Percentiles rank a stretch among this genome's conserved stretches.
Evolutionary conservation across 1,140 invertebrate genomes (phyloP).

Genomic region (Drosophila punjabiensis): DNA sequence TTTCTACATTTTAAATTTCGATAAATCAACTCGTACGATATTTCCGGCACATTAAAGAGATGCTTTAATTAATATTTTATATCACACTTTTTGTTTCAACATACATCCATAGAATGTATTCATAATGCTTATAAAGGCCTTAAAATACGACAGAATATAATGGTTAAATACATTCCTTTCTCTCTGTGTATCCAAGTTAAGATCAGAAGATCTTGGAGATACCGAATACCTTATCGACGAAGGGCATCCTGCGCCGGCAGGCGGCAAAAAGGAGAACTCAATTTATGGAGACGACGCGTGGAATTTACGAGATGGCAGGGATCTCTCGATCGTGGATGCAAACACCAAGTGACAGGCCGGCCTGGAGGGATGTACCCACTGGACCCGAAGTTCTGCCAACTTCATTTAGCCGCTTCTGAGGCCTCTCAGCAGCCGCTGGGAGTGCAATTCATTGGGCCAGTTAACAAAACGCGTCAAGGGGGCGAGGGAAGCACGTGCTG

Average conservation of each 20-base stretch:
- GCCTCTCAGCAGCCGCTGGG: conserved; percentile 50
- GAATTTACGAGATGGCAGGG: conserved; percentile 60
- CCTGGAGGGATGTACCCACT: conserved; percentile 18
- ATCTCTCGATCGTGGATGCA: conserved; percentile 28
- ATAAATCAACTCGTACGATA: too few species aligned
- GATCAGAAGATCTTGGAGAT: conserved; percentile 25
- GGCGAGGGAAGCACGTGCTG: conserved; percentile 48
- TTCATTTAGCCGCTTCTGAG: conserved; percentile 56
- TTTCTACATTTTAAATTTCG: too few species aligned
- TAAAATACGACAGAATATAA: background rate
- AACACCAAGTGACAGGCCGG: conserved; percentile 42
- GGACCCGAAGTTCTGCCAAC: conserved; percentile 60
- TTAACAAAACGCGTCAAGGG: conserved; percentile 59
- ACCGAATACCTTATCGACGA: conserved; percentile 37
- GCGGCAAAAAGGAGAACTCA: conserved; percentile 56
- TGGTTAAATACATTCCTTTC: background rate
- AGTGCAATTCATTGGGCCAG: conserved; percentile 65
- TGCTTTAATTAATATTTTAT: too few species aligned
- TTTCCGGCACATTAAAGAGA: too few species aligned
- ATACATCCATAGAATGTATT: too few species aligned
- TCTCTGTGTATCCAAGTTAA: conserved; percentile 4
- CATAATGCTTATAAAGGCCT: too few species aligned
- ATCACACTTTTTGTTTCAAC: too few species aligned
- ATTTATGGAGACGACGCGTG: conserved; percentile 66
- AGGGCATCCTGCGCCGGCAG: conserved; percentile 36